Evolutionary conservation across 2,888 invertebrate species (phyloP).

Genomic region (Oegoconia quadripuncta): DNA sequence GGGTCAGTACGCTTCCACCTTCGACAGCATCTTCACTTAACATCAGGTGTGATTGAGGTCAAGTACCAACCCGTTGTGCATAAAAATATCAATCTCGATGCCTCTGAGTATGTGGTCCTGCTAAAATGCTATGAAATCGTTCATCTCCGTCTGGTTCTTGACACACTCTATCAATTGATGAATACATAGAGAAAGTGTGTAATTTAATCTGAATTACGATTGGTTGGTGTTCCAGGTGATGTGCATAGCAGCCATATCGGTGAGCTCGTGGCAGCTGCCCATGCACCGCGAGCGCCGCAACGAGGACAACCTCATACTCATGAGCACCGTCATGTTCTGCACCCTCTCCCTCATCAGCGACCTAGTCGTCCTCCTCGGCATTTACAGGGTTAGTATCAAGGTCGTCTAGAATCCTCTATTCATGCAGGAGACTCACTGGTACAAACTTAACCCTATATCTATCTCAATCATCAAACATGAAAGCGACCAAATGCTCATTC

Average conservation of each 20-base stretch:
- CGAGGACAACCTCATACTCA: slow-evolving; percentile 68
- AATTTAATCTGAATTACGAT: background rate
- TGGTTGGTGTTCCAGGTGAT: slow-evolving; percentile 43
- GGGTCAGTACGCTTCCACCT: no score
- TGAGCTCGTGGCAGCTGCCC: slow-evolving; percentile 56
- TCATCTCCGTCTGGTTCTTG: no score
- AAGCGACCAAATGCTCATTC: no score
- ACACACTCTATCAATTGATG: background rate
- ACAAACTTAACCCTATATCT: no score
- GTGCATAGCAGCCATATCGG: slow-evolving; percentile 51
- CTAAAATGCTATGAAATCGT: background rate
- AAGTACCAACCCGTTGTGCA: no score
- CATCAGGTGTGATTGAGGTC: no score
- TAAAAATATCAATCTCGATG: no score
- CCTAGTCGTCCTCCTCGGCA: slow-evolving; percentile 49
- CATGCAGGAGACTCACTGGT: background rate
- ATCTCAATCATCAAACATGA: no score
- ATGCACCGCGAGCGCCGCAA: slow-evolving; percentile 41
- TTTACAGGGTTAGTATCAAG: slow-evolving; percentile 43
- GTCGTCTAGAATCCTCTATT: background rate
- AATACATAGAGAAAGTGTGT: background rate
- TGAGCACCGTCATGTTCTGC: slow-evolving; percentile 69
- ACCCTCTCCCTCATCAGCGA: slow-evolving; percentile 58
- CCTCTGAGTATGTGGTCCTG: background rate
- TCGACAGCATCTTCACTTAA: no score